These are phyloP conservation scores for Campoplex capitator DNA, from an alignment of 2,888 invertebrate species.

Conservation along the genomic window DNA sequence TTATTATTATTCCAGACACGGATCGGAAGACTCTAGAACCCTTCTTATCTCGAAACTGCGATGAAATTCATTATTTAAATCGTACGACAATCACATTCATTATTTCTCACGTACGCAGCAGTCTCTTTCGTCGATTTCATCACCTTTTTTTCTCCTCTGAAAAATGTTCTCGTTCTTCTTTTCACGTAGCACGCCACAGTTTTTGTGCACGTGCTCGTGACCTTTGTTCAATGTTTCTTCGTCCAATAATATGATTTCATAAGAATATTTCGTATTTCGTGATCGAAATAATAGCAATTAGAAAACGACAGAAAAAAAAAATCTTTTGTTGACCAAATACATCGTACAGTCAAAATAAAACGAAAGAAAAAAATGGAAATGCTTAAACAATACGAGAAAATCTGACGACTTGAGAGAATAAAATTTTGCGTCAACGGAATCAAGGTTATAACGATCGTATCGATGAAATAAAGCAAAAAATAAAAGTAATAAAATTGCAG, in stretches of 20 bases:
- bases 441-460: not conserved
- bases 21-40: conserved; percentile 3
- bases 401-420: not conserved
- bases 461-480: not conserved
- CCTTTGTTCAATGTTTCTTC: too few species aligned
- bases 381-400: too few species aligned
- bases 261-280: too few species aligned
- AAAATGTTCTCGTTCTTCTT: too few species aligned
- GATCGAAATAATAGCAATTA: too few species aligned
- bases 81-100: not conserved
- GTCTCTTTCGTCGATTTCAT: not conserved
- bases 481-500: not conserved
- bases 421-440: not conserved
- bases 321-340: too few species aligned
- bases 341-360: too few species aligned
- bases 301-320: too few species aligned
- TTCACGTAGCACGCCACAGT: too few species aligned
- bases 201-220: too few species aligned
- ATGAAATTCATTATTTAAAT: conserved; percentile 1
- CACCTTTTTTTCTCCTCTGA: not conserved
- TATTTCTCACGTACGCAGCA: conserved; percentile 8
- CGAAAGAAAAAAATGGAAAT: too few species aligned
- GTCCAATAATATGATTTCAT: too few species aligned
- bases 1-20: not conserved
- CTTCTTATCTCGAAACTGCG: conserved; percentile 5